A percentile compares a stretch with the other conserved stretches of the same genome.
Conservation (phyloP, 2,797 vertebrate genomes). For the Epinephelus awoara region DNA sequence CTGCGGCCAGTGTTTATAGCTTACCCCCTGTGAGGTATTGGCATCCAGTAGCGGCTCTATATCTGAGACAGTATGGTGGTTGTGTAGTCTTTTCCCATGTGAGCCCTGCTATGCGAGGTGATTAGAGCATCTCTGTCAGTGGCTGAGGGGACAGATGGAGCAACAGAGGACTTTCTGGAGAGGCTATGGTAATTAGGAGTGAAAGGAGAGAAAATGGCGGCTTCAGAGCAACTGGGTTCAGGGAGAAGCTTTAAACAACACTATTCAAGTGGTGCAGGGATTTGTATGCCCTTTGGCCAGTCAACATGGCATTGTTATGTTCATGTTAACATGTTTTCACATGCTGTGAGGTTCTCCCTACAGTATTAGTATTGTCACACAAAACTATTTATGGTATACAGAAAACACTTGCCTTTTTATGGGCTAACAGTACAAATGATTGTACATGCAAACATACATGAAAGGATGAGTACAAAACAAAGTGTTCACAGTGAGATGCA, state of each 20-base stretch:
- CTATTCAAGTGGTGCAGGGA: constrained; percentile 76
- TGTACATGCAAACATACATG: neutral
- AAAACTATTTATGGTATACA: constrained; percentile 20
- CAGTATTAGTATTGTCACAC: constrained; percentile 41
- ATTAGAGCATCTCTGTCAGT: constrained; percentile 84
- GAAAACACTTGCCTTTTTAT: constrained; percentile 6
- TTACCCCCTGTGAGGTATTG: constrained; percentile 79
- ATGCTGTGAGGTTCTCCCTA: constrained; percentile 70
- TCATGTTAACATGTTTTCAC: constrained; percentile 79
- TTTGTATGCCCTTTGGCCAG: constrained; percentile 79
- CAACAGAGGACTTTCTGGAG: constrained; percentile 86
- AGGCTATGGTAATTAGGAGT: constrained; percentile 87
- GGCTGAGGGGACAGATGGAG: constrained; percentile 88
- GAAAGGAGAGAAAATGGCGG: constrained; percentile 83
- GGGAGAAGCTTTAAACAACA: constrained; percentile 80
- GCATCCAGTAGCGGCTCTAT: constrained; percentile 76
- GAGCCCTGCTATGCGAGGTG: constrained; percentile 84
- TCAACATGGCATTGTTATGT: constrained; percentile 78
- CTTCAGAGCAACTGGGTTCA: constrained; percentile 81
- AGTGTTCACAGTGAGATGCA: neutral
- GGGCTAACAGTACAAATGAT: neutral
- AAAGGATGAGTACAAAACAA: neutral
- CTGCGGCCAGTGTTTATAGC: constrained; percentile 80
- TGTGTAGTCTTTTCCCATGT: constrained; percentile 82
- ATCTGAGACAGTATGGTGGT: constrained; percentile 79